Percentiles rank a stretch among this genome's conserved stretches.
Conservation (phyloP, 2,888 invertebrate species). For the Agrochola lota region DNA sequence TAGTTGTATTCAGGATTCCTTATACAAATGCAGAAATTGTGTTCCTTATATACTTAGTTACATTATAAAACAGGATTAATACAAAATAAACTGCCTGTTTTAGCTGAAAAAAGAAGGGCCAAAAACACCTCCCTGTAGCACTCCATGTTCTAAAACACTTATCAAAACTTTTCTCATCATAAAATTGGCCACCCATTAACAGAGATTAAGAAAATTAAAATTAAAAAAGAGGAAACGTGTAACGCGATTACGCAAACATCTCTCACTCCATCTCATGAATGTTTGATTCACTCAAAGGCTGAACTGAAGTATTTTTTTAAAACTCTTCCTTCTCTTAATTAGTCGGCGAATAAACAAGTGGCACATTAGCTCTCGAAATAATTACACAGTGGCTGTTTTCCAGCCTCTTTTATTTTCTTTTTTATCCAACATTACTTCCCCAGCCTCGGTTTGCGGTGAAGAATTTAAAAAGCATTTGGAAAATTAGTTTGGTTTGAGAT, state of each 20-base stretch:
- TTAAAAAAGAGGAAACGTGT: conserved; percentile 72
- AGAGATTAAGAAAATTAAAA: conserved; percentile 71
- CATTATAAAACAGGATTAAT: not conserved
- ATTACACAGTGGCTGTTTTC: conserved; percentile 84
- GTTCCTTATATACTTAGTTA: not conserved
- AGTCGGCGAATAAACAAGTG: conserved; percentile 89
- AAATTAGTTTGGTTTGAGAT: conserved; percentile 84
- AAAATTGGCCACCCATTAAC: conserved; percentile 61
- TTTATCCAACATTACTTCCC: conserved; percentile 73
- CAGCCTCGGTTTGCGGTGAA: conserved; percentile 82
- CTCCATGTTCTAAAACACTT: conserved; percentile 36
- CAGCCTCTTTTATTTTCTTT: conserved; percentile 75
- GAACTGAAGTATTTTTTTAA: conserved; percentile 81
- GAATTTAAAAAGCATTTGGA: conserved; percentile 88
- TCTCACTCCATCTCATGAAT: conserved; percentile 83
- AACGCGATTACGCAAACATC: conserved; percentile 76
- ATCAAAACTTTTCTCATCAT: conserved; percentile 53
- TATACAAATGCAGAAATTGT: not conserved
- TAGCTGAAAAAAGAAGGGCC: conserved; percentile 34
- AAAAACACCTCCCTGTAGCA: conserved; percentile 64
- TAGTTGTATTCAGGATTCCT: conserved; percentile 13
- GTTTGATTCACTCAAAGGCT: conserved; percentile 85
- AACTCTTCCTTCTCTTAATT: conserved; percentile 89
- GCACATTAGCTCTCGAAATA: conserved; percentile 89
- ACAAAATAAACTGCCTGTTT: not conserved